Evolutionary conservation across 2,113 vertebrate genomes (phyloP).

Genomic region (Syrrhaptes paradoxus): DNA sequence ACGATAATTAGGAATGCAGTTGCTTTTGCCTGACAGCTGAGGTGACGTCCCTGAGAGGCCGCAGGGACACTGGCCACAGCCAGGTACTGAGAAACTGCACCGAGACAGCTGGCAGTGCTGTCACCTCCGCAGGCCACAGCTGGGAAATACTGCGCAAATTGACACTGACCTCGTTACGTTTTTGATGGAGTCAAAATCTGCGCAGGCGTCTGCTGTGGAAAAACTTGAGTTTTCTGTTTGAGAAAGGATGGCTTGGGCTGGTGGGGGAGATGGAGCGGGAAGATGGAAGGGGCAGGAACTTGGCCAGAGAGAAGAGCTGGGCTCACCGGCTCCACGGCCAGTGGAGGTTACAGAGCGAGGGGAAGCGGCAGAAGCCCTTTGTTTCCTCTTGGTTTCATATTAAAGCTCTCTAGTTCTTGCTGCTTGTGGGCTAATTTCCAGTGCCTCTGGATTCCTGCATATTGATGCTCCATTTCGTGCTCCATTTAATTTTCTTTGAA

Average conservation of each 20-base stretch:
- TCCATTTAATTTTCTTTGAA: slow-evolving; percentile 26
- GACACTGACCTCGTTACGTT: rapidly evolving
- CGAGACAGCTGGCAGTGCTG: rapidly evolving
- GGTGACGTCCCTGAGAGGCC: background rate
- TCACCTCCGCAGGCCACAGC: background rate
- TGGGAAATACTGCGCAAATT: background rate
- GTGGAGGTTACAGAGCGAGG: background rate
- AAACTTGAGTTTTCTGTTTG: background rate
- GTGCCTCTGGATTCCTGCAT: background rate
- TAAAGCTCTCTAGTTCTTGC: background rate
- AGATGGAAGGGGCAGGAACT: background rate
- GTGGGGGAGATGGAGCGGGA: background rate
- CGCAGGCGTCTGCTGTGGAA: background rate
- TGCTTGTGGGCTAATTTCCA: background rate
- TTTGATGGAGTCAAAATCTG: background rate
- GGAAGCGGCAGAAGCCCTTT: background rate
- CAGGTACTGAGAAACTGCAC: rapidly evolving
- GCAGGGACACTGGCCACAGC: background rate
- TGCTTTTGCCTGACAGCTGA: background rate
- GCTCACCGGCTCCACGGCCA: background rate
- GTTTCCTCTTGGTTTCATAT: background rate
- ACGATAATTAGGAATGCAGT: rapidly evolving
- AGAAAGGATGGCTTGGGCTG: background rate
- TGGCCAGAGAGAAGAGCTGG: background rate
- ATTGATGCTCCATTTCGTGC: background rate